Conservation (phyloP, 2,888 invertebrate genomes). For the Temnothorax ravouxi region DNA sequence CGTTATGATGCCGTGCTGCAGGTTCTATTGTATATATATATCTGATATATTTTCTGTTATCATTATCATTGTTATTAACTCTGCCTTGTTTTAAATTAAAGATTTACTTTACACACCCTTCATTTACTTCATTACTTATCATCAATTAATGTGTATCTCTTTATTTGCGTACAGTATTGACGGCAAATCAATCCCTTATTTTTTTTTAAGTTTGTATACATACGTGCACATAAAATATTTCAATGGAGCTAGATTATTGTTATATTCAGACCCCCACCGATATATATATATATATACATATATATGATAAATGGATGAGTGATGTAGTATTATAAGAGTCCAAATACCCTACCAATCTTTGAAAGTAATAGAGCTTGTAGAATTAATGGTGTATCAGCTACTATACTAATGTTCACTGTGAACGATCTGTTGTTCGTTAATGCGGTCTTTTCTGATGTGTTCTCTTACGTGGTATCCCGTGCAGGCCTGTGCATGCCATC, state of each 20-base stretch:
- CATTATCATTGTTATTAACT: slow-evolving; percentile 9
- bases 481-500: slow-evolving; percentile 95
- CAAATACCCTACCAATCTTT: background rate
- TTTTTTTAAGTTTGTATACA: slow-evolving; percentile 22
- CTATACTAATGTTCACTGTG: slow-evolving; percentile 37
- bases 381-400: slow-evolving; percentile 22
- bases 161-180: no score
- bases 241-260: slow-evolving; percentile 31
- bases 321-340: slow-evolving; percentile 8
- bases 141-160: background rate
- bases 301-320: background rate
- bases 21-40: background rate
- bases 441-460: slow-evolving; percentile 82
- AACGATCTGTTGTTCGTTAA: slow-evolving; percentile 70
- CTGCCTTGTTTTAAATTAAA: slow-evolving; percentile 23
- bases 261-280: background rate
- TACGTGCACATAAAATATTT: slow-evolving; percentile 35
- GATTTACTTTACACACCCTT: background rate
- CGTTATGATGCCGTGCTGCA: background rate
- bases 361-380: slow-evolving; percentile 31
- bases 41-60: slow-evolving; percentile 23
- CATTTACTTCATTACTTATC: background rate
- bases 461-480: slow-evolving; percentile 82
- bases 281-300: background rate
- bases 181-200: background rate